A percentile compares a stretch with the other conserved stretches of the same genome.
Conservation (phyloP, 2,113 vertebrate species). For the Melanerpes aurifrons region DNA sequence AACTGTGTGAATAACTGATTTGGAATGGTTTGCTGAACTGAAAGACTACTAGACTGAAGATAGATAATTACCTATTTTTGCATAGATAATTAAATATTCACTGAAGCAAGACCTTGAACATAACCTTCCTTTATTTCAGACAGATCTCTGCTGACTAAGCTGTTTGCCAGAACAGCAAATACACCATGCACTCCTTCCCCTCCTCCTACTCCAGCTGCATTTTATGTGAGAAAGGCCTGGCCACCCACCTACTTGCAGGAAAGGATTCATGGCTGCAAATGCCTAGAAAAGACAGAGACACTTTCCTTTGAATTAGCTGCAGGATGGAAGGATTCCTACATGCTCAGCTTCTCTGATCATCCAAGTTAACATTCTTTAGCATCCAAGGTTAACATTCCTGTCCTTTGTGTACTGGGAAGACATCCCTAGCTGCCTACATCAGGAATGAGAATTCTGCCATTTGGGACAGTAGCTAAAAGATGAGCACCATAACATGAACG, state of each 20-base stretch:
- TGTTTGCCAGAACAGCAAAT: conserved; percentile 15
- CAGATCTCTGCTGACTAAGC: conserved; percentile 13
- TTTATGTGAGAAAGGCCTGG: conserved; percentile 4
- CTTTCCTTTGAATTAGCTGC: background rate
- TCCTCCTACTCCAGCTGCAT: conserved; percentile 30
- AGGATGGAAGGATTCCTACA: background rate
- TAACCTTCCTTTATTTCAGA: conserved; percentile 1
- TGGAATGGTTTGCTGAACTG: background rate
- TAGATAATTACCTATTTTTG: conserved; percentile 37
- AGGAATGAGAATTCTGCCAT: background rate
- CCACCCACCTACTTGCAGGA: background rate
- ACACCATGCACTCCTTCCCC: background rate
- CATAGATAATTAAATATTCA: conserved; percentile 46
- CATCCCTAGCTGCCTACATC: background rate
- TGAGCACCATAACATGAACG: accelerated
- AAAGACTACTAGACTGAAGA: background rate
- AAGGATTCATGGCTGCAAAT: background rate
- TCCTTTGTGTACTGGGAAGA: background rate
- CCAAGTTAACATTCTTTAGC: background rate
- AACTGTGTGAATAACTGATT: conserved; percentile 10
- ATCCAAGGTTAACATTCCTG: background rate
- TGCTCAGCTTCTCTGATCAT: background rate
- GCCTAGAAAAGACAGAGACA: background rate
- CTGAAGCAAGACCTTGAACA: background rate
- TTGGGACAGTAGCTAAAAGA: background rate